Evolutionary conservation across 1,140 invertebrate species (phyloP), one percentile per base, ranked within the genome.

Genomic region (Sycophila sp.): DNA sequence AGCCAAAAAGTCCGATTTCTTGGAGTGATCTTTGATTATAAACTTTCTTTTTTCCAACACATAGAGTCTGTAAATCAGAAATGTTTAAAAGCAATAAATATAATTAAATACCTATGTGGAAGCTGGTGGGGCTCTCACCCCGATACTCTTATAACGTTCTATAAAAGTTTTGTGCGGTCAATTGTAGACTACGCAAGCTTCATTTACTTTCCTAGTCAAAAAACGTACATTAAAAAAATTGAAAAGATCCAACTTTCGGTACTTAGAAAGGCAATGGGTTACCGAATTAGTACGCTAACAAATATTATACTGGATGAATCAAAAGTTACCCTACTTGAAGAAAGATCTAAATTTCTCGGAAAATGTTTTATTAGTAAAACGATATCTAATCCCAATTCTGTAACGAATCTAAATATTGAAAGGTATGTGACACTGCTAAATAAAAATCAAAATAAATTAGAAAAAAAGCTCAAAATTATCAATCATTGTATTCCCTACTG

Each of bases 81-180:
- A 60, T 42, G 58, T 22, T 24, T 24, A 10, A 28, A 24, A 19
- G 19, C 7, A 5, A 6, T 60, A 13, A 60, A 60, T 5, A 40
- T 60, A 6, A 5, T 60, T 4, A 38, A 15, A 19, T 60, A 17
- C 40, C 15, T 60, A 6, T 28, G 58, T 11, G 22, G 22, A 17
- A 60, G 22, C n/a, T 24, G 58, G 36, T 60, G 58, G 58, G 58
- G 58, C 10, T 26, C 56, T 13, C 30, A 60, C 36, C 56, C 58
- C 8, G 10, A 19, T 4, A 28, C 58, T 19, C 17, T 42, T 10
- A 6, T 60, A 4, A 38, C 5, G 4, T 8, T 60, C 10, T 40
- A 60, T 15, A 60, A 38, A 24, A 30, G 22, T 17, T 30, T 40
- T 13, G 30, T 60, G 4, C 32, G 58, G 4, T 60, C 58, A 11